Evolutionary conservation across 2,888 invertebrate species (phyloP), one percentile per base, ranked within the genome.

Genomic region (Erannis defoliaria): DNA sequence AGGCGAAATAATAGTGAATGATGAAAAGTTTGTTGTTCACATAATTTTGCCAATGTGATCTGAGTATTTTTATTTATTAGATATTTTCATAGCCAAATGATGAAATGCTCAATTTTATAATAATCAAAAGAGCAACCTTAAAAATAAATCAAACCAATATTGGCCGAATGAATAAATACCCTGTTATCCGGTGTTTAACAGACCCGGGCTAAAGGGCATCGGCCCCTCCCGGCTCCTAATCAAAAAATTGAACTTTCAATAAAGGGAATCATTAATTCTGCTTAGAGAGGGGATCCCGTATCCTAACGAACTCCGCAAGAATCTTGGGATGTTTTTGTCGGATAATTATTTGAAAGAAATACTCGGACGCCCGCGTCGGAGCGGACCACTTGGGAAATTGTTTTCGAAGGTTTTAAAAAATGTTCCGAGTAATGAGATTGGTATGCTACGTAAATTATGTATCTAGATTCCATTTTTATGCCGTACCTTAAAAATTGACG

Each of bases 261-360:
- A 94, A 94, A 94, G 94, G 94, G 89, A 93, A 94, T 94, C 95
- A 95, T 95, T 94, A 95, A 95, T 95, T 94, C 94, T 93, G 64
- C 64, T 66, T 64, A 66, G 64, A 60, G 56, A 60, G 56, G 59
- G 63, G 67, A 57, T 86, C 84, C 82, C 82, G 81, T 66, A 70
- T 64, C 71, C 72, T 90, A 90, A 90, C 89, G 88, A 90, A 84
- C 83, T 84, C 84, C 82, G 74, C 82, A 89, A 90, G 85, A 89
- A 89, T 88, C 85, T 86, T 84, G 81, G 86, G 78, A 88, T 88
- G 89, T 89, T 89, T 89, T 88, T 86, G 82, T 85, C 86, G 86
- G 88, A 89, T 89, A 90, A 90, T 90, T 75, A 74, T 77, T 76
- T 80, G 75, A 78, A 79, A 80, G 80, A 87, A 88, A 88, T 86